Conservation (phyloP, 2,797 vertebrate genomes). For the Pipistrellus pygmaeus region DNA sequence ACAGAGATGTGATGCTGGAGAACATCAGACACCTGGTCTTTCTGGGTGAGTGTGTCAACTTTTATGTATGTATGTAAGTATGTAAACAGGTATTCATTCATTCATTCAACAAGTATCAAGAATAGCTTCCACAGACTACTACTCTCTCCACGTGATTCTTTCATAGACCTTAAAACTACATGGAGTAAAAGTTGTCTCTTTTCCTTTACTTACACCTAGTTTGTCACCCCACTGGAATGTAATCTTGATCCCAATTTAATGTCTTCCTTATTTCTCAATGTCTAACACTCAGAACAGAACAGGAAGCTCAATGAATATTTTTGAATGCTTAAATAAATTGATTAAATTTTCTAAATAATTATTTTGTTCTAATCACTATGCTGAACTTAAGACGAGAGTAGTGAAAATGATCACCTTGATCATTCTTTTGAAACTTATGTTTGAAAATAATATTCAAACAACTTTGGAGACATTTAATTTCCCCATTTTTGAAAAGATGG, state of each 20-base stretch:
- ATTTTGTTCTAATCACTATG: background rate
- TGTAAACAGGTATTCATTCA: background rate
- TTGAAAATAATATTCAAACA: background rate
- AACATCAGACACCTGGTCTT: conserved; percentile 47
- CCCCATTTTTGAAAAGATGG: background rate
- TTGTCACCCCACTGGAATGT: background rate
- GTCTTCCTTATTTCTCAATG: background rate
- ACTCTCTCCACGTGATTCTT: background rate
- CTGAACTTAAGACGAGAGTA: background rate
- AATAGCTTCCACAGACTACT: background rate
- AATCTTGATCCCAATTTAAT: background rate
- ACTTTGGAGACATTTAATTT: background rate
- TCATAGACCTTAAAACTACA: background rate
- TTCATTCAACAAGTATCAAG: background rate
- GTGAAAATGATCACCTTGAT: background rate
- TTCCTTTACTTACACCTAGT: background rate
- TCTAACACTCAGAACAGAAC: background rate
- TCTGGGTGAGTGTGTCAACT: conserved; percentile 9
- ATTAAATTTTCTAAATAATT: background rate
- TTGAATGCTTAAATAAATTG: background rate
- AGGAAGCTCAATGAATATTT: background rate
- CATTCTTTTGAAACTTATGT: background rate
- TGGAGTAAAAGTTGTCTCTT: background rate
- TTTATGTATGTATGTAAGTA: background rate
- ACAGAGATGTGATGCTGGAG: conserved; percentile 57